phyloP scores from a whole-genome alignment of 2,797 vertebrate species.

The Melanotaenia parkinsoni region DNA sequence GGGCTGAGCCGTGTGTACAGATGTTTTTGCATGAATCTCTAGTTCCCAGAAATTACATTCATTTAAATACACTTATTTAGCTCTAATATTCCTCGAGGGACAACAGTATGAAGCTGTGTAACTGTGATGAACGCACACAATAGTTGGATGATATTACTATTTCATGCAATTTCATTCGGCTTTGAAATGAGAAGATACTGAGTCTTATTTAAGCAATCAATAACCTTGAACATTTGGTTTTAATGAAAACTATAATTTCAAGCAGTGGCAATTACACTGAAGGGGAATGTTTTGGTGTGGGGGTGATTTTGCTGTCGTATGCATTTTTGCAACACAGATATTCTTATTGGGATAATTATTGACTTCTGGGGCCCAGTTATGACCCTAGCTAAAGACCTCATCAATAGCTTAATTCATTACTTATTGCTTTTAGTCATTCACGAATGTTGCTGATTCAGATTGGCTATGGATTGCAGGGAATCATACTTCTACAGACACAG shows the following conservation, averaged over 20 bases:
- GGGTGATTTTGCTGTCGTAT: conserved; percentile 80
- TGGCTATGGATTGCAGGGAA: conserved; percentile 72
- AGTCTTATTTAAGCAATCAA: conserved; percentile 88
- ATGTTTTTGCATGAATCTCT: conserved; percentile 70
- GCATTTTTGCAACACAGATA: conserved; percentile 86
- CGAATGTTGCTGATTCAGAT: conserved; percentile 82
- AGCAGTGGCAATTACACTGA: conserved; percentile 83
- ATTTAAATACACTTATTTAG: conserved; percentile 82
- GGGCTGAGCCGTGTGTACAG: conserved; percentile 59
- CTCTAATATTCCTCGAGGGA: conserved; percentile 79
- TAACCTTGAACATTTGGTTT: conserved; percentile 84
- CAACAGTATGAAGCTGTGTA: conserved; percentile 63
- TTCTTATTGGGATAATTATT: conserved; percentile 87
- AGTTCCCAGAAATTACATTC: conserved; percentile 75
- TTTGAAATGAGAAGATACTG: conserved; percentile 83
- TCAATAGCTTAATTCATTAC: conserved; percentile 87
- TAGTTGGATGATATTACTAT: conserved; percentile 82
- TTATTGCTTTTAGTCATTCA: conserved; percentile 80
- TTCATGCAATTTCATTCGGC: conserved; percentile 79
- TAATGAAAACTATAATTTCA: conserved; percentile 90
- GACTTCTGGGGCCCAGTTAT: conserved; percentile 83
- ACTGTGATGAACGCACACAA: conserved; percentile 80
- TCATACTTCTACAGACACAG: conserved; percentile 48
- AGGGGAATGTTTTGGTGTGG: conserved; percentile 82
- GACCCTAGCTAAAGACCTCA: conserved; percentile 85